Evolutionary conservation across 2,888 invertebrate genomes (phyloP), one percentile per base, ranked within the genome.

Genomic region (Cecidostiba fungosa): DNA sequence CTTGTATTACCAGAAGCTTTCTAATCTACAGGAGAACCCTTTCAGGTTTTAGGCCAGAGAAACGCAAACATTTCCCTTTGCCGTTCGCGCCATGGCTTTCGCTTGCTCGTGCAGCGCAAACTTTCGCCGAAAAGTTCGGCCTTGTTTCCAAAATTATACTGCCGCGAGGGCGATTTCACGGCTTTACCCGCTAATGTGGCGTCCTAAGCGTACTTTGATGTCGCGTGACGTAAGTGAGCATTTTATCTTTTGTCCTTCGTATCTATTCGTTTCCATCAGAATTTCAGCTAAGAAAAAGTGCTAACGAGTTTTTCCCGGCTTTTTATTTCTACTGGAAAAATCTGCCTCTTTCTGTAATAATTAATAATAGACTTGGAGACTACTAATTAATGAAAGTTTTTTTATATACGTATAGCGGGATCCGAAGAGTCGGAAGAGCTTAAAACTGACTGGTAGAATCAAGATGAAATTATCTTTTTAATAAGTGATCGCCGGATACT

Each of bases 21-120:
- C 89, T 91, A 91, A 90, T 91, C 90, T 90, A 90, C 91, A 91
- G 90, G 87, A 89, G 89, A 91, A 91, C 89, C 91, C 91, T 91
- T 91, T 92, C 90, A 90, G 90, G 89, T 90, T 91, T 91, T 90
- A 87, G 88, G 90, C 88, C 87, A 89, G 89, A 89, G 88, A 87
- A 89, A 88, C 83, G 89, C 90, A 91, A 91, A 91, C 91, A 91
- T 88, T 89, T 87, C 87, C 88, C 88, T 87, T 73, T 36, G n/a
- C 19, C n/a, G 59, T 77, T n/a, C 54, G 32, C 29, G 39, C 70
- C 39, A 26, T 23, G 77, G 77, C 83, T 87, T 88, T 86, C 88
- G 87, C 88, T 89, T 86, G 86, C 87, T 88, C 86, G 76, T 85
- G 77, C 0, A 23, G 77, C 0, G 54, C 43, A 74, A 84, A 86